These are phyloP conservation scores for Agelas oroides DNA, from an alignment of 37 sponge, comb jelly and placozoan species.

Conservation along the genomic window DNA sequence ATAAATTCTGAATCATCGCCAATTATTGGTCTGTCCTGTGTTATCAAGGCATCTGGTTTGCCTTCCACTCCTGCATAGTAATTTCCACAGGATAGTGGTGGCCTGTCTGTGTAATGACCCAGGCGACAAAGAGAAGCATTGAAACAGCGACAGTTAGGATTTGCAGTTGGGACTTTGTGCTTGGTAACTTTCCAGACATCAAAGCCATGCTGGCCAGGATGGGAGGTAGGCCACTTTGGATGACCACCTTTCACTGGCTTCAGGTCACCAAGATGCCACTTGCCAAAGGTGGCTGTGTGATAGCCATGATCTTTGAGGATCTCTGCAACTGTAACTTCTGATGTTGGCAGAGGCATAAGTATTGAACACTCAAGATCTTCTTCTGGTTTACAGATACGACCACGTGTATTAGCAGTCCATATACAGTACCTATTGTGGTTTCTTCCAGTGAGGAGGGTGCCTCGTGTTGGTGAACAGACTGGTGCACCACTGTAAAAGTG, in stretches of 20 bases:
- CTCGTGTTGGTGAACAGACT: conserved; percentile 77
- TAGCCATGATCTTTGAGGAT: conserved; percentile 10
- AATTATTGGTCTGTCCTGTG: neutral
- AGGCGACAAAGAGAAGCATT: conserved; percentile 14
- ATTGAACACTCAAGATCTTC: conserved; percentile 35
- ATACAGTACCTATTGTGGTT: conserved; percentile 81
- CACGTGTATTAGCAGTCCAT: conserved; percentile 66
- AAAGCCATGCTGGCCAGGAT: conserved; percentile 69
- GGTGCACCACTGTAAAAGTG: conserved; percentile 69
- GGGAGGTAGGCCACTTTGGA: conserved; percentile 38
- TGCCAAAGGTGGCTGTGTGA: conserved; percentile 30
- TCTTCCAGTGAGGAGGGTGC: conserved; percentile 70
- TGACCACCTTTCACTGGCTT: neutral
- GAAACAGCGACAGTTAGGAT: conserved; percentile 80
- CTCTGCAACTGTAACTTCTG: conserved; percentile 25
- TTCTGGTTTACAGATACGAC: neutral
- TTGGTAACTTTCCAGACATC: conserved; percentile 70
- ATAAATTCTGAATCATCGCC: conserved; percentile 70
- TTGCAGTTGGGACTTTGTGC: conserved; percentile 61
- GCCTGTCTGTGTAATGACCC: conserved; percentile 32
- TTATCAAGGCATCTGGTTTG: neutral
- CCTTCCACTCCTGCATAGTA: neutral
- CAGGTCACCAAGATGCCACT: conserved; percentile 37
- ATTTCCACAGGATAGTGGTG: conserved; percentile 35
- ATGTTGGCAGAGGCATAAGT: conserved; percentile 42